These are phyloP conservation scores for Hucho hucho DNA, from an alignment of 2,113 vertebrate species.

Conservation along the genomic window DNA sequence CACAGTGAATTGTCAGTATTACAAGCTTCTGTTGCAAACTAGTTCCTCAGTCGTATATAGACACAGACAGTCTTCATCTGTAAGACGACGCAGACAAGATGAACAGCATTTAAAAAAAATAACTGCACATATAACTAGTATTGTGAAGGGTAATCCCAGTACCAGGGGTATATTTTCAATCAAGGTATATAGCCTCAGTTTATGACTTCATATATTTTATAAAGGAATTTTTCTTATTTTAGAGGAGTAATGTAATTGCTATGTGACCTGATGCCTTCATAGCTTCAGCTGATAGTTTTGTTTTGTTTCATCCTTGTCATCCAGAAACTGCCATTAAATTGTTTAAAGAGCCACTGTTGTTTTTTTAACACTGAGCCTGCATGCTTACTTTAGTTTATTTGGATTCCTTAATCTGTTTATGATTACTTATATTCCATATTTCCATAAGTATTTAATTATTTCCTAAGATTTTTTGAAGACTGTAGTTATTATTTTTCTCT, in stretches of 20 bases:
- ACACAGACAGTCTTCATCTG: conserved; percentile 32
- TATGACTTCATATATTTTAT: conserved; percentile 52
- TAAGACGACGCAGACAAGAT: conserved; percentile 37
- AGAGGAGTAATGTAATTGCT: conserved; percentile 46
- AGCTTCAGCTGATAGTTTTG: conserved; percentile 52
- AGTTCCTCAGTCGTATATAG: conserved; percentile 39
- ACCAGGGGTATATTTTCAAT: conserved; percentile 45
- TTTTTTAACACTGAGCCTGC: conserved; percentile 77
- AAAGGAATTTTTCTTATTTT: conserved; percentile 42
- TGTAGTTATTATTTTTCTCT: conserved; percentile 73
- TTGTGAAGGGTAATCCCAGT: conserved; percentile 41
- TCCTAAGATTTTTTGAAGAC: conserved; percentile 70
- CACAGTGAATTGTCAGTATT: conserved; percentile 46
- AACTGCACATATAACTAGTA: conserved; percentile 39
- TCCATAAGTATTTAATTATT: conserved; percentile 79
- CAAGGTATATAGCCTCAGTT: conserved; percentile 49
- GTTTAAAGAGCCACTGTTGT: conserved; percentile 57
- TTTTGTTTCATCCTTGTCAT: conserved; percentile 47
- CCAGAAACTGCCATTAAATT: conserved; percentile 63
- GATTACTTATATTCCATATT: conserved; percentile 76
- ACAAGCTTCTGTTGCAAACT: conserved; percentile 34
- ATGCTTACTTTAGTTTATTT: conserved; percentile 73
- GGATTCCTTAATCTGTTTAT: conserved; percentile 57
- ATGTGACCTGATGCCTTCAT: conserved; percentile 54
- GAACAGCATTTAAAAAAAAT: conserved; percentile 32